phyloP scores from a whole-genome alignment of 2,797 vertebrate species.

The Cryptoblepharus egeriae region DNA sequence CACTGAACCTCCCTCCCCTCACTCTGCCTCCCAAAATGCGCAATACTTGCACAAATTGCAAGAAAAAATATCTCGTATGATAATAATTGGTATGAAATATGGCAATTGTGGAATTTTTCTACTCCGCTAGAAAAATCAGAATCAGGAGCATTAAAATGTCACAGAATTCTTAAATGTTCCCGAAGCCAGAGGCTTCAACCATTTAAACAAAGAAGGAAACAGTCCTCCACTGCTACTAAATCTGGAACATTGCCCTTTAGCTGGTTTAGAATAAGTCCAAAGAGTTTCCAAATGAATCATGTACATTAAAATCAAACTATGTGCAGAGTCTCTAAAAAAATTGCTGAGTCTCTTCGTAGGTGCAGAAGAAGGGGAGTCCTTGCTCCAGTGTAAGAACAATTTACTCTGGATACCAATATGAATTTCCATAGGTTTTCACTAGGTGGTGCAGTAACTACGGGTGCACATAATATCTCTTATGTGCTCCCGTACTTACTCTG shows the following conservation, averaged over 20 bases:
- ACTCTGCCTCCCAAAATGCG: background rate
- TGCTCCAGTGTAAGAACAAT: too few relatives aligned
- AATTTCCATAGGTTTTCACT: too few relatives aligned
- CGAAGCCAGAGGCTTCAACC: background rate
- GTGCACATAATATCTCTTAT: too few relatives aligned
- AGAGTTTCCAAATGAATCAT: background rate
- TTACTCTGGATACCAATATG: too few relatives aligned
- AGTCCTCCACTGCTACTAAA: background rate
- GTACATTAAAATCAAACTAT: background rate
- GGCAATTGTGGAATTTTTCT: background rate
- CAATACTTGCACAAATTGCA: background rate
- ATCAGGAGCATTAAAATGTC: background rate
- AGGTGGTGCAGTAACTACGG: too few relatives aligned
- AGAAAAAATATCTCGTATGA: background rate
- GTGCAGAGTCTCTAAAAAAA: background rate
- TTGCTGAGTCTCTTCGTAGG: background rate
- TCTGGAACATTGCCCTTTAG: background rate
- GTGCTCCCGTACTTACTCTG: too few relatives aligned
- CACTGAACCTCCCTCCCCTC: background rate
- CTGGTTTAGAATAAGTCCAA: background rate
- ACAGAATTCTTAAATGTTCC: background rate
- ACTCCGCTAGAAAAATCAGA: background rate
- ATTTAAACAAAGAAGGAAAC: background rate
- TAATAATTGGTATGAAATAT: conserved; percentile 26
- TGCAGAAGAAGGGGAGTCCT: too few relatives aligned